Conservation (phyloP, 2,797 vertebrate species). For the Rhinoraja longicauda region DNA sequence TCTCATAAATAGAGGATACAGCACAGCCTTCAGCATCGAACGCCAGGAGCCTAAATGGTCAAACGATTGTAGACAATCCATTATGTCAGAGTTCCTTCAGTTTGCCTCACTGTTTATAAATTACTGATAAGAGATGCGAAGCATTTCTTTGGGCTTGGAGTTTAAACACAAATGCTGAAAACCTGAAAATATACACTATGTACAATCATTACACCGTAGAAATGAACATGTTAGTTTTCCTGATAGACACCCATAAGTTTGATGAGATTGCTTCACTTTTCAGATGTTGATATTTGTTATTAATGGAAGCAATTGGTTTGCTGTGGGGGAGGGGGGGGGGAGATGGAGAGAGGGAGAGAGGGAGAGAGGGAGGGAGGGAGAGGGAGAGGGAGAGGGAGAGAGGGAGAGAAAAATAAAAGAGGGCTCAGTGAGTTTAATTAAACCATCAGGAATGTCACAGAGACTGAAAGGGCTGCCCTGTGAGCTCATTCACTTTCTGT, state of each 20-base stretch:
- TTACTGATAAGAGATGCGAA: neutral
- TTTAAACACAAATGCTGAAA: neutral
- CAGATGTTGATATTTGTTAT: neutral
- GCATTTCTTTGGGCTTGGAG: neutral
- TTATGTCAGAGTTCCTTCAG: neutral
- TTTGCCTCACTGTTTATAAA: conserved; percentile 1
- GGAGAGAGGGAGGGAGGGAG: no score
- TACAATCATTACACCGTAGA: neutral
- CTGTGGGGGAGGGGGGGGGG: no score
- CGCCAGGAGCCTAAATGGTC: neutral
- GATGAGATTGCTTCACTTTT: neutral
- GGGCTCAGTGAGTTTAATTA: neutral
- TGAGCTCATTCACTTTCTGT: neutral
- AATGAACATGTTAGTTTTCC: neutral
- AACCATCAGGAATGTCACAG: neutral
- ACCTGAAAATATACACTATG: neutral
- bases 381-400: no score
- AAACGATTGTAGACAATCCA: no score
- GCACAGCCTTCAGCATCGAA: neutral
- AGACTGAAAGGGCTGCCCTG: neutral
- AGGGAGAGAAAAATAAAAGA: neutral
- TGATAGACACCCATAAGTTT: neutral
- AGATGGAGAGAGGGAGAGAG: neutral
- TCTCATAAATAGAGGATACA: neutral
- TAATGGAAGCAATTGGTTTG: neutral